Percentiles rank a stretch among this genome's conserved stretches.
These are phyloP conservation scores for Cataglyphis hispanica DNA, from an alignment of 1,140 invertebrate genomes.

Conservation along the genomic window DNA sequence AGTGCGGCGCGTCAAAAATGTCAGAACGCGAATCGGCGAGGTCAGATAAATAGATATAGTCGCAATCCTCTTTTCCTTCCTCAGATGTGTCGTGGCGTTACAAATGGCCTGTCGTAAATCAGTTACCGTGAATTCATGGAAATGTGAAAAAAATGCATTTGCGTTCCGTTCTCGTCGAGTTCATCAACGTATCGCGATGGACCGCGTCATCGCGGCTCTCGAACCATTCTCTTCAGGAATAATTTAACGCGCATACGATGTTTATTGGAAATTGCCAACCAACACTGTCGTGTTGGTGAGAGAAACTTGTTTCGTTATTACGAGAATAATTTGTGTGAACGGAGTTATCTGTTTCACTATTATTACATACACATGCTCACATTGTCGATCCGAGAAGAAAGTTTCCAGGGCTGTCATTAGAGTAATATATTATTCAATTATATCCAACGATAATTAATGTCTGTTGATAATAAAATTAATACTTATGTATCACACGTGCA, in stretches of 20 bases:
- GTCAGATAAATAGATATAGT: constrained; percentile 38
- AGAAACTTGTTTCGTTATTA: constrained; percentile 39
- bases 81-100: constrained; percentile 5
- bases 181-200: neutral
- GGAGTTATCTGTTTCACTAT: neutral
- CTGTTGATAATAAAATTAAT: neutral
- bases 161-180: neutral
- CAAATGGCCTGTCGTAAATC: constrained; percentile 42
- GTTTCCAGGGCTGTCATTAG: neutral
- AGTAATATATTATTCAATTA: neutral
- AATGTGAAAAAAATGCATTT: constrained; percentile 9
- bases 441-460: neutral
- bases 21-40: constrained; percentile 3
- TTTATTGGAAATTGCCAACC: constrained; percentile 62
- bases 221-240: constrained; percentile 6
- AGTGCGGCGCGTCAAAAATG: constrained; percentile 10
- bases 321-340: constrained; percentile 34
- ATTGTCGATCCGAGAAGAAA: neutral
- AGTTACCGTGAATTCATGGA: constrained; percentile 36
- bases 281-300: neutral
- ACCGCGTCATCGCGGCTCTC: constrained; percentile 16
- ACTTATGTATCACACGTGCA: neutral
- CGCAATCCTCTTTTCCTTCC: neutral
- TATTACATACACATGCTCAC: neutral
- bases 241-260: constrained; percentile 1